Evolutionary conservation across 2,888 invertebrate species (phyloP).

Genomic region (Scaptodrosophila latifasciaeformis): DNA sequence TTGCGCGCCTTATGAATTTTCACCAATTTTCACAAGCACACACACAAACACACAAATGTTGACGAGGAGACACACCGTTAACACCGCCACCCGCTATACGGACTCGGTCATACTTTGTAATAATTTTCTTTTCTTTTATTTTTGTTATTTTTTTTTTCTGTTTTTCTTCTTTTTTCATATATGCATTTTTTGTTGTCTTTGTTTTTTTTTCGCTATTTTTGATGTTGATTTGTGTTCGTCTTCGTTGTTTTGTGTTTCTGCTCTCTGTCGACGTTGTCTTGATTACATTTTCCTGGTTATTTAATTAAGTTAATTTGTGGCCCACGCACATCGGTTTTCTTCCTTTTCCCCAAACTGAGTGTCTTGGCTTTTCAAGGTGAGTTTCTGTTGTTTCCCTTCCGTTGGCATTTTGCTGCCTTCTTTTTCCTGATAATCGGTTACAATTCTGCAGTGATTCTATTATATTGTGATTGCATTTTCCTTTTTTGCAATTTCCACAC

Average conservation of each 20-base stretch:
- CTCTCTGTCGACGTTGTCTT: neutral
- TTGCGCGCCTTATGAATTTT: constrained; percentile 36
- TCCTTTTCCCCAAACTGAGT: no score
- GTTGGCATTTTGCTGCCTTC: constrained; percentile 15
- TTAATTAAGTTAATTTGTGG: constrained; percentile 4
- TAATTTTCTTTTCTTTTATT: neutral
- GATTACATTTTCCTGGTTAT: constrained; percentile 5
- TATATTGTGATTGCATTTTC: constrained; percentile 6
- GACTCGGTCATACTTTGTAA: constrained; percentile 15
- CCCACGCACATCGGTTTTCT: no score
- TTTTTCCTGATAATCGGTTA: constrained; percentile 18
- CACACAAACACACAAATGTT: no score
- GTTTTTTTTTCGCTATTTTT: constrained; percentile 20
- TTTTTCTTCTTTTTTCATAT: constrained; percentile 23
- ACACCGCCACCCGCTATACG: neutral
- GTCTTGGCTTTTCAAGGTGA: no score
- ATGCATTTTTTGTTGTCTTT: constrained; percentile 17
- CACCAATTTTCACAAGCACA: constrained; percentile 48
- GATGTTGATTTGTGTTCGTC: constrained; percentile 17
- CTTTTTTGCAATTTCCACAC: constrained; percentile 23
- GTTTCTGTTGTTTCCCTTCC: constrained; percentile 9
- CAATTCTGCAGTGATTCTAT: constrained; percentile 20
- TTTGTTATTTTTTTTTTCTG: constrained; percentile 11
- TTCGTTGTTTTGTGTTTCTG: constrained; percentile 1
- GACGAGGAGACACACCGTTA: no score